phyloP scores from a whole-genome alignment of 2,113 vertebrate genomes.

The Eleginops maclovinus region DNA sequence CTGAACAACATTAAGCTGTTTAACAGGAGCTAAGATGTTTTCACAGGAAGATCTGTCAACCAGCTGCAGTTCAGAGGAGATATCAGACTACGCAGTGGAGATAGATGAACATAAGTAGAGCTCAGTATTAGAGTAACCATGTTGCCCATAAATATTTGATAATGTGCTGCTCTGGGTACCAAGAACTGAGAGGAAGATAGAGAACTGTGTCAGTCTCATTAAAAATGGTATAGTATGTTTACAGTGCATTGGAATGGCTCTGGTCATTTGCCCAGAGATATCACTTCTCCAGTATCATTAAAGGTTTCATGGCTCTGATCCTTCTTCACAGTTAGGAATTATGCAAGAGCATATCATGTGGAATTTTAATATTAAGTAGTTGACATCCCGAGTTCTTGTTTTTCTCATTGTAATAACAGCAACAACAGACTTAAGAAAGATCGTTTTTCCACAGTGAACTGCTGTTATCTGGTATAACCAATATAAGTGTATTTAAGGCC shows the following conservation, averaged over 20 bases:
- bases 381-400: constrained; percentile 11
- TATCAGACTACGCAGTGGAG: constrained; percentile 40
- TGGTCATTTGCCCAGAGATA: constrained; percentile 31
- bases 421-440: neutral
- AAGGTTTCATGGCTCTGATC: constrained; percentile 9
- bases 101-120: constrained; percentile 64
- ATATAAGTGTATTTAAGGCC: constrained; percentile 11
- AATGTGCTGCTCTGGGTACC: constrained; percentile 59
- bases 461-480: neutral
- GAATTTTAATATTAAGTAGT: constrained; percentile 3
- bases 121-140: constrained; percentile 70
- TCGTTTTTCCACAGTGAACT: neutral
- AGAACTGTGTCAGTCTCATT: constrained; percentile 77
- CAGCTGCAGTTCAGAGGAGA: constrained; percentile 31
- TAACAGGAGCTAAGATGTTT: constrained; percentile 9
- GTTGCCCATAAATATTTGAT: constrained; percentile 78
- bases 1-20: neutral
- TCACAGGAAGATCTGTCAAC: constrained; percentile 22
- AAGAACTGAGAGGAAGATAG: constrained; percentile 57
- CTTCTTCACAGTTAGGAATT: neutral
- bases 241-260: constrained; percentile 30
- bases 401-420: neutral
- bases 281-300: neutral
- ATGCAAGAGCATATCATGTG: constrained; percentile 14
- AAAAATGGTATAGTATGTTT: constrained; percentile 65